phyloP scores from a whole-genome alignment of 2,888 invertebrate genomes.

The Spodoptera picta region DNA sequence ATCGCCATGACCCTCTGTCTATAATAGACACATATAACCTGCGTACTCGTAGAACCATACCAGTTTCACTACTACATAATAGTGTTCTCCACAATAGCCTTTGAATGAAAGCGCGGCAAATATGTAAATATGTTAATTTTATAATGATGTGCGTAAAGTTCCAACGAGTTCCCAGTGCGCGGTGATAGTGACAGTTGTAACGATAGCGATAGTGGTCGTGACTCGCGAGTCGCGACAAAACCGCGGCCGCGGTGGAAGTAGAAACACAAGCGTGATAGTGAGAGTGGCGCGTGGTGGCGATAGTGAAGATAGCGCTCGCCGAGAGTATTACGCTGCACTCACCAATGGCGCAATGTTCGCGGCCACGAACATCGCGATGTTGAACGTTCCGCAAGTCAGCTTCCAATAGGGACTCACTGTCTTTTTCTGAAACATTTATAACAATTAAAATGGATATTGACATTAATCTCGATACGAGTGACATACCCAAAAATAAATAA shows the following conservation, averaged over 20 bases:
- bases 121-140: neutral
- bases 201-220: constrained; percentile 42
- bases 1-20: no score
- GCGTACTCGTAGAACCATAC: no score
- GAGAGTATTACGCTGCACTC: constrained; percentile 49
- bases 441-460: neutral
- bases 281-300: constrained; percentile 34
- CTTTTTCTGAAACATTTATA: constrained; percentile 71
- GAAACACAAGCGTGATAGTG: constrained; percentile 39
- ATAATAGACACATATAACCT: no score
- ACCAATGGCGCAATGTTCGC: constrained; percentile 80
- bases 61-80: no score
- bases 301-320: constrained; percentile 24
- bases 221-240: constrained; percentile 21
- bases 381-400: constrained; percentile 76
- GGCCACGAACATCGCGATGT: constrained; percentile 76
- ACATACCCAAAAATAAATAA: no score
- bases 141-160: constrained; percentile 2
- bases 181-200: constrained; percentile 18
- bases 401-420: constrained; percentile 78
- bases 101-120: no score
- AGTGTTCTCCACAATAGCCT: no score
- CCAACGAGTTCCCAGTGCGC: constrained; percentile 7
- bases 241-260: constrained; percentile 23
- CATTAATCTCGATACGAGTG: no score